Conservation (phyloP, 2,797 vertebrate genomes). For the Epinephelus awoara region DNA sequence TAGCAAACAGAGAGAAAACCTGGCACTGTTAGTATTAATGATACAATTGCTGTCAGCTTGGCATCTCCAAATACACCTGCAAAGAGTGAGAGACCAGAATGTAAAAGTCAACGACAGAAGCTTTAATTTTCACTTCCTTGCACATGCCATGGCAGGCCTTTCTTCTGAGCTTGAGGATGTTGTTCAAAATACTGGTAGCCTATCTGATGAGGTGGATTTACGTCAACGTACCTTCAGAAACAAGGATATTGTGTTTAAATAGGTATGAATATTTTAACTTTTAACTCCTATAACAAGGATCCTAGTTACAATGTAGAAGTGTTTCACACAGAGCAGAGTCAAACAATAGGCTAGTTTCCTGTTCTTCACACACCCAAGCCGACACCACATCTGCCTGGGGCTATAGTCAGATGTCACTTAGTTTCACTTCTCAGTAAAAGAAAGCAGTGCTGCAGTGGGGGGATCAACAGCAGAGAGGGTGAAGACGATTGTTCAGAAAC, state of each 20-base stretch:
- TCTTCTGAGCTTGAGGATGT: slow-evolving; percentile 25
- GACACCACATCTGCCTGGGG: fast-evolving
- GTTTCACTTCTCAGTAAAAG: slow-evolving; percentile 73
- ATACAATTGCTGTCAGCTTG: background rate
- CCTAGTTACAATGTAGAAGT: background rate
- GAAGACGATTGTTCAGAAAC: background rate
- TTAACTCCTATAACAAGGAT: too few species aligned
- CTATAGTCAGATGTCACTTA: background rate
- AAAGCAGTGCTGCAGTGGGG: background rate
- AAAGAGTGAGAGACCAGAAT: background rate
- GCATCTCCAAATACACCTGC: background rate
- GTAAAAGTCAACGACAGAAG: background rate
- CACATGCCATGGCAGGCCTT: background rate
- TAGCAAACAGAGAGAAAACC: background rate
- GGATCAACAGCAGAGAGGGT: background rate
- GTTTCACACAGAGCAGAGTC: background rate
- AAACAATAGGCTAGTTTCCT: background rate
- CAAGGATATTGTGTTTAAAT: background rate
- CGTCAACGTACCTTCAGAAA: background rate
- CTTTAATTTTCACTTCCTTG: slow-evolving; percentile 44
- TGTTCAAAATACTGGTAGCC: background rate
- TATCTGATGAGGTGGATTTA: background rate
- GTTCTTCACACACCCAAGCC: background rate
- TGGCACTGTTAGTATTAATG: background rate
- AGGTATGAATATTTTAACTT: background rate